phyloP scores from a whole-genome alignment of 2,797 vertebrate genomes.

The Siniperca undulata region DNA sequence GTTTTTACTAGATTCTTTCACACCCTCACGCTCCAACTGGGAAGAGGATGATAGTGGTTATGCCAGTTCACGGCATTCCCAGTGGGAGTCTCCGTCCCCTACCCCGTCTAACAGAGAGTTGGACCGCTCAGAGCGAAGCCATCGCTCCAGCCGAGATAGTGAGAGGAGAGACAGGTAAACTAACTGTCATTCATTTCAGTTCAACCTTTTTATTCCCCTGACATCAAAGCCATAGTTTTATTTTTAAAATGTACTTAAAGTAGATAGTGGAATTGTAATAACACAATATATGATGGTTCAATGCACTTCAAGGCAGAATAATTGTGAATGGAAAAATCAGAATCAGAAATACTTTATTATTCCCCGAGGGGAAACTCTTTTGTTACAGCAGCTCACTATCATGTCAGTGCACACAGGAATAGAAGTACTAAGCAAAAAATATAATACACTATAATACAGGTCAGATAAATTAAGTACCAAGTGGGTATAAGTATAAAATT shows the following conservation, averaged over 20 bases:
- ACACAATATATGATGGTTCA: not conserved
- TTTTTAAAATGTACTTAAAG: not conserved
- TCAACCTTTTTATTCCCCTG: not conserved
- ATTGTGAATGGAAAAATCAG: not conserved
- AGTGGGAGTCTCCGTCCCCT: constrained; percentile 98
- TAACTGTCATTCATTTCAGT: not conserved
- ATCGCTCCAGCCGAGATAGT: constrained; percentile 86
- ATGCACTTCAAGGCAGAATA: not conserved
- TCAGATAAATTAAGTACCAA: too few relatives aligned
- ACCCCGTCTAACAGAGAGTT: constrained; percentile 88
- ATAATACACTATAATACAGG: too few relatives aligned
- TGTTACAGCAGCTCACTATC: too few relatives aligned
- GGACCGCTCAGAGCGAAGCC: constrained; percentile 89
- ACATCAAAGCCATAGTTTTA: not conserved
- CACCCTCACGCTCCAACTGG: constrained; percentile 96
- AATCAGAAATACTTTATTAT: too few relatives aligned
- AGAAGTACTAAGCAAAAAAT: too few relatives aligned
- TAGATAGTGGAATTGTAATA: not conserved
- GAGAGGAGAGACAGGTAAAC: constrained; percentile 90
- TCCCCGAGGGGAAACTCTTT: too few relatives aligned
- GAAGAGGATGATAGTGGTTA: constrained; percentile 95
- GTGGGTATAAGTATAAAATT: too few relatives aligned
- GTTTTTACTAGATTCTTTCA: constrained; percentile 87
- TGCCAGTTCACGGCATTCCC: constrained; percentile 88
- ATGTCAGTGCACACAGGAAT: too few relatives aligned